Evolutionary conservation across 2,113 vertebrate species (phyloP), one percentile per base, ranked within the genome.

Genomic region (Otis tarda): DNA sequence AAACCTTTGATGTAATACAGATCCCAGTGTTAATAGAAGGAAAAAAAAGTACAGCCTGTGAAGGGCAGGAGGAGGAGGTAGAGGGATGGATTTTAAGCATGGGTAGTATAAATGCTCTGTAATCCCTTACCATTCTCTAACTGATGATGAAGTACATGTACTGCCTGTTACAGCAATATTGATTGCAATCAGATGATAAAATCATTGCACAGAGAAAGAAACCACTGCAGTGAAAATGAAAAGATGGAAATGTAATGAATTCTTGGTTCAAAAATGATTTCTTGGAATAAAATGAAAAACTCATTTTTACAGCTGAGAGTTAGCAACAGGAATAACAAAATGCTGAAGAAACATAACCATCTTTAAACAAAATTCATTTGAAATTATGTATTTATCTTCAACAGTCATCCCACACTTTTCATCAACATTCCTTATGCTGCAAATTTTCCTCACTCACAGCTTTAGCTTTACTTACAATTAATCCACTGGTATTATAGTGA

Each of bases 161-260:
- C 87, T 91, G 82, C 65, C 89, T 96, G 91, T 96, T 97, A 91
- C 87, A 95, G 96, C 67, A 92, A 56, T 97, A 97, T 97, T 96
- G 96, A 97, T 97, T 97, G 95, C 78, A 97, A 94, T 83, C 81
- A 92, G 84, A 93, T 96, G 64, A 91, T 97, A 96, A 97, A 97
- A 97, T 89, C 90, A 57, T 91, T 95, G 74, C 86, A 79, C 68
- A 93, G 91, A 91, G 85, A 91, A 87, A 87, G 85, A 96, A 97
- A 89, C 67, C 84, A 78, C 90, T 93, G 83, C 86, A 87, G 77
- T 95, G 75, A 91, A 97, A 95, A 96, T 82, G 55, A 93, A 94
- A 97, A 94, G 70, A 86, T 94, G 77, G 92, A 97, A 94, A 92
- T 96, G 61, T 73, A 95, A 93, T 94, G 75, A 92, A 94, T 90